phyloP scores from a whole-genome alignment of 35 echinoderm and acorn worm species.

The Heliocidaris erythrogramma region DNA sequence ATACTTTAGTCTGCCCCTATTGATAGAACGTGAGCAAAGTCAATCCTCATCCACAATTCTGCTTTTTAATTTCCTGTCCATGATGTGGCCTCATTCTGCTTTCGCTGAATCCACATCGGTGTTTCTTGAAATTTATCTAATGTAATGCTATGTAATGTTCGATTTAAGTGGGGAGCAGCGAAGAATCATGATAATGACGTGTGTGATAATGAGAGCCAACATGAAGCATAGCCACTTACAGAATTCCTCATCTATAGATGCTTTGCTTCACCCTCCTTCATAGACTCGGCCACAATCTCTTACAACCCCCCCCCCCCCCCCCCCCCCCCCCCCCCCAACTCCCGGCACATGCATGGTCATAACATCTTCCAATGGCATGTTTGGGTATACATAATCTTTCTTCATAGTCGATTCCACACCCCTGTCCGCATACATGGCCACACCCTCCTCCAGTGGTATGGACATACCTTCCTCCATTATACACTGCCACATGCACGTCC shows the following conservation, averaged over 20 bases:
- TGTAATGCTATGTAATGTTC: neutral
- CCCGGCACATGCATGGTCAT: neutral
- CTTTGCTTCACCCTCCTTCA: neutral
- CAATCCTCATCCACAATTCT: neutral
- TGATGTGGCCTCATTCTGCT: neutral
- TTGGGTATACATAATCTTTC: too few species aligned
- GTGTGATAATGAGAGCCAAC: neutral
- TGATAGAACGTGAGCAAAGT: constrained; percentile 1
- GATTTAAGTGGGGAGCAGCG: neutral
- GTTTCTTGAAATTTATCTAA: too few species aligned
- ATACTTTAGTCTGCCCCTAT: neutral
- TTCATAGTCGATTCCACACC: too few species aligned
- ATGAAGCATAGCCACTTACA: neutral
- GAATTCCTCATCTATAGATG: too few species aligned
- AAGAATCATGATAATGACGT: neutral
- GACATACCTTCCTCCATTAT: too few species aligned
- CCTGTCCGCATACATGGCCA: too few species aligned
- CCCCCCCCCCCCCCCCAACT: neutral
- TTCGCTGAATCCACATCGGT: neutral
- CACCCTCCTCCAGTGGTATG: too few species aligned
- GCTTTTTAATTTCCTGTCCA: neutral
- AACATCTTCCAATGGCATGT: neutral
- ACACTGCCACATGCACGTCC: too few species aligned
- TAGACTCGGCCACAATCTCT: neutral
- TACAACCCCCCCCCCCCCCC: neutral